Percentiles rank a stretch among this genome's conserved stretches.
Conservation (phyloP, 2,797 vertebrate genomes). For the Pseudochromis fuscus region DNA sequence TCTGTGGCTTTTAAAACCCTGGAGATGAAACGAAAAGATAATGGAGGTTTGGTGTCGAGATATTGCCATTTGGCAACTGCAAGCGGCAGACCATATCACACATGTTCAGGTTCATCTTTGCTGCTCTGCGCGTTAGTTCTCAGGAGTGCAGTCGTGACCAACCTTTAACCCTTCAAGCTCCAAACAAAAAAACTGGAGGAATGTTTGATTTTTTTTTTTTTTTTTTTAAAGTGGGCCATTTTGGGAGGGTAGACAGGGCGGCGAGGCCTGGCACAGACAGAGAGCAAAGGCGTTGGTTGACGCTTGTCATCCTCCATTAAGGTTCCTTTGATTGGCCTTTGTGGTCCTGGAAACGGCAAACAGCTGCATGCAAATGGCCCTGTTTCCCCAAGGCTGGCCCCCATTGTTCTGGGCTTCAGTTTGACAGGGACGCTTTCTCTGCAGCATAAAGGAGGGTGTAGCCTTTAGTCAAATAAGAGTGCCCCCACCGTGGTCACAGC, state of each 20-base stretch:
- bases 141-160: conserved; percentile 32
- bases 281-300: conserved; percentile 85
- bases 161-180: conserved; percentile 67
- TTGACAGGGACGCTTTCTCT: conserved; percentile 93
- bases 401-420: conserved; percentile 91
- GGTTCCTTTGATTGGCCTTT: conserved; percentile 92
- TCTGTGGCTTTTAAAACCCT: conserved; percentile 67
- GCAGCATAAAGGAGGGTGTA: conserved; percentile 86
- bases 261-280: conserved; percentile 75
- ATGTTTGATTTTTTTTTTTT: too few relatives aligned
- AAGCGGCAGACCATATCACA: conserved; percentile 52
- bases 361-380: conserved; percentile 96
- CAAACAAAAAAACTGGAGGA: conserved; percentile 60
- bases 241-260: conserved; percentile 72
- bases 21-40: conserved; percentile 70
- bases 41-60: conserved; percentile 65
- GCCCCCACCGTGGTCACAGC: conserved; percentile 87
- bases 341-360: conserved; percentile 94
- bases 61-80: conserved; percentile 60
- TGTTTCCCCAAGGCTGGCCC: conserved; percentile 87
- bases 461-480: conserved; percentile 89
- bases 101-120: conserved; percentile 54
- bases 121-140: conserved; percentile 35
- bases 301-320: conserved; percentile 92
- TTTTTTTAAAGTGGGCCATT: conserved; percentile 62